Evolutionary conservation across 1,140 invertebrate species (phyloP), one percentile per base, ranked within the genome.

Genomic region (Cydia amplana): DNA sequence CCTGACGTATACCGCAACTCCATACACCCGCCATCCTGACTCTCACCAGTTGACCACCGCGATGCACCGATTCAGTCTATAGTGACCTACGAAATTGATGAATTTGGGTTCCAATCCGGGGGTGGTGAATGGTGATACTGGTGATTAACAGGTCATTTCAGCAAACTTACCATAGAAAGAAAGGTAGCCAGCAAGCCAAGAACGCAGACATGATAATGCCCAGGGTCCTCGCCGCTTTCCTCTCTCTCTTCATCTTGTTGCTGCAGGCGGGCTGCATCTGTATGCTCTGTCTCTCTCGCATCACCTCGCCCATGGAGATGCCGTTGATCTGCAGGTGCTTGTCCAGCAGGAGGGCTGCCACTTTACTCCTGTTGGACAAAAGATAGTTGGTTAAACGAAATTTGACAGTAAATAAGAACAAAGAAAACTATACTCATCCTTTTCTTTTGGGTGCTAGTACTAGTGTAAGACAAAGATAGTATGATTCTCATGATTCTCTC

Each of bases 171-270:
- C 96, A 97, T 75, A 97, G 93, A 90, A 99, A 99, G 93, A 99
- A 99, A 1, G 98, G 98, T 73, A 98, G 94, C 97, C 98, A 99
- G 91, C 98, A 99, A 6, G 97, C 95, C 67, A 99, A 93, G 91
- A 99, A 98, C 2, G 97, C 97, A 23, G 97, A 97, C 96, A 99
- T 98, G 85, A 99, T 98, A 87, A 99, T 98, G 51, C 98, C 98
- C 20, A 99, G 94, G 0, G 98, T 99, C 83, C 98, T 95, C 4
- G 98, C 98, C 0, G 98, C 98, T 91, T 99, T 99, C 82, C 98
- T 95, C 90, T 99, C 98, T 49, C 97, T 94, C 87, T 98, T 96
- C 97, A 98, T 98, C 90, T 97, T 97, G 86, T 94, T 97, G 86
- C 96, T 95, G 74, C 94, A 94, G 81, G 94, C 94, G 72, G 95